A percentile compares a stretch with the other conserved stretches of the same genome.
Evolutionary conservation across 2,113 vertebrate species (phyloP).

Genomic region (Pelmatolapia mariae): DNA sequence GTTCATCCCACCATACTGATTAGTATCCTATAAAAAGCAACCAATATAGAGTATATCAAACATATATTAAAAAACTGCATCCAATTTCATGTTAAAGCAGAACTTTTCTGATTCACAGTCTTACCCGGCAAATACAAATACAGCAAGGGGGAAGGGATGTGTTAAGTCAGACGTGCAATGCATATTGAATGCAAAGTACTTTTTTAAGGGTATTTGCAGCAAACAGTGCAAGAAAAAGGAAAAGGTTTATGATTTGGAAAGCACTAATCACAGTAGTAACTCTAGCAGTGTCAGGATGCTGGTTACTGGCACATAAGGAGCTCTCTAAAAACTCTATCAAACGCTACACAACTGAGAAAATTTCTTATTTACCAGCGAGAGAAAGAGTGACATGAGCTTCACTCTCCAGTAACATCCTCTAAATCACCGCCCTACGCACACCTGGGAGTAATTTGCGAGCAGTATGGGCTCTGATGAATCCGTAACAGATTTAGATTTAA

Average conservation of each 20-base stretch:
- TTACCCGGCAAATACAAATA: neutral
- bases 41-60: neutral
- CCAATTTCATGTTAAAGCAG: neutral
- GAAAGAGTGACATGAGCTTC: neutral
- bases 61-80: neutral
- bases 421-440: slow-evolving; percentile 16
- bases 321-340: neutral
- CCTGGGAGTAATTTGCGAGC: slow-evolving; percentile 62
- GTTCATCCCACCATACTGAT: neutral
- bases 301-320: neutral
- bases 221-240: neutral
- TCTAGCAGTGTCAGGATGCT: neutral
- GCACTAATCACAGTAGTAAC: neutral
- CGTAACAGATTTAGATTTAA: slow-evolving; percentile 53
- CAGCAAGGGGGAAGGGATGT: neutral
- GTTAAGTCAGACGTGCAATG: neutral
- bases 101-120: neutral
- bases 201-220: neutral
- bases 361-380: neutral
- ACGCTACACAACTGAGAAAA: neutral
- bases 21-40: neutral
- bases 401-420: neutral
- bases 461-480: slow-evolving; percentile 47
- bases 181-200: neutral
- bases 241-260: neutral